Conservation (phyloP, 2,113 vertebrate species). For the Pampusana beccarii region DNA sequence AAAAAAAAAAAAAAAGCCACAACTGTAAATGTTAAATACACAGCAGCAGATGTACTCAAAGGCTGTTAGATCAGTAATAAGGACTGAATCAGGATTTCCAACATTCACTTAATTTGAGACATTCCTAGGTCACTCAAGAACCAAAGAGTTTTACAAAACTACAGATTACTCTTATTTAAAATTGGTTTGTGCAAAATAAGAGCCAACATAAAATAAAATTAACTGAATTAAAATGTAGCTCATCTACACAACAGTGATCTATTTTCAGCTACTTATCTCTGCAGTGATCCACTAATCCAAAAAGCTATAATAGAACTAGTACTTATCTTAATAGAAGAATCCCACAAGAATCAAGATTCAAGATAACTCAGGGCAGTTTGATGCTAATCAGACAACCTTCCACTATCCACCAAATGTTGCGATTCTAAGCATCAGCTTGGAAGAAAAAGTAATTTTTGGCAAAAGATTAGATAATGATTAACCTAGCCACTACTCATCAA, state of each 20-base stretch:
- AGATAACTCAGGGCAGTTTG: neutral
- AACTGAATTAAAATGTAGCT: neutral
- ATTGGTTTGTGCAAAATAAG: neutral
- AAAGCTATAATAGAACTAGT: neutral
- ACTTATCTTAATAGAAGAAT: conserved; percentile 31
- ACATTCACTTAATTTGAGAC: neutral
- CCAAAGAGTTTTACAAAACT: neutral
- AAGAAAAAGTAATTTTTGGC: neutral
- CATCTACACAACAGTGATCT: neutral
- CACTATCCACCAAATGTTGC: neutral
- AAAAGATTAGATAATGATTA: neutral
- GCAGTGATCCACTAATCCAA: conserved; percentile 10
- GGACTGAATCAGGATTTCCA: neutral
- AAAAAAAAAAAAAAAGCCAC: neutral
- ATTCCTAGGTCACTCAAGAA: neutral
- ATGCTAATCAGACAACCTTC: neutral
- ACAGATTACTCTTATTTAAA: neutral
- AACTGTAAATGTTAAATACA: neutral
- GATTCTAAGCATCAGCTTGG: neutral
- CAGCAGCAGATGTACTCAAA: neutral
- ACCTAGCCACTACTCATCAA: neutral
- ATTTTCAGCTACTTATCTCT: conserved; percentile 36
- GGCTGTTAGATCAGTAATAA: neutral
- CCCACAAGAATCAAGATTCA: conserved; percentile 20
- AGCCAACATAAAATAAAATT: neutral